Conservation (phyloP, 2,797 vertebrate genomes). For the Hemibagrus guttatus region DNA sequence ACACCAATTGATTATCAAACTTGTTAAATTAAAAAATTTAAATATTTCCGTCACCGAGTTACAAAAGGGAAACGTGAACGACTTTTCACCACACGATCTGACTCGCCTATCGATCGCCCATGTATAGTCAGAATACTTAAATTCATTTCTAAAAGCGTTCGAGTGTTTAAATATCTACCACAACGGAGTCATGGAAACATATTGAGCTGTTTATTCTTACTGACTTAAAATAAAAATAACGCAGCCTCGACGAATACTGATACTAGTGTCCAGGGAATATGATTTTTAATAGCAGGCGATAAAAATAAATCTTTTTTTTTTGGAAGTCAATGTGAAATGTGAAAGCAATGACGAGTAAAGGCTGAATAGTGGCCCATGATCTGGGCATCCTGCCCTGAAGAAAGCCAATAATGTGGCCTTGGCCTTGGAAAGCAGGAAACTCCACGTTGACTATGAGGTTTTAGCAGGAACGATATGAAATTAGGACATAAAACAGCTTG, state of each 20-base stretch:
- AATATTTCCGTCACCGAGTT: not conserved
- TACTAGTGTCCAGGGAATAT: not conserved
- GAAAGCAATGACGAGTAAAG: not conserved
- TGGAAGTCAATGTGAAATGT: not conserved
- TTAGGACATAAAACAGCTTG: not conserved
- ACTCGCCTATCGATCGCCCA: not conserved
- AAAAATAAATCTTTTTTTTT: not conserved
- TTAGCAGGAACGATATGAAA: not conserved
- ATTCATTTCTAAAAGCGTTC: not conserved
- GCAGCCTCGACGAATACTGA: not conserved
- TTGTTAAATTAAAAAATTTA: not conserved
- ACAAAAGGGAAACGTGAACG: not conserved
- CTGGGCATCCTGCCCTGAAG: constrained; percentile 9
- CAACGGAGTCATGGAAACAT: not conserved
- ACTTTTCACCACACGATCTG: not conserved
- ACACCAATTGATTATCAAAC: not conserved
- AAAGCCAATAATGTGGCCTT: constrained; percentile 33
- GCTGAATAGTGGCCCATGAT: constrained; percentile 3
- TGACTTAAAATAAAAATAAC: not conserved
- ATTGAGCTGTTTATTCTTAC: not conserved
- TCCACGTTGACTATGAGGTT: not conserved
- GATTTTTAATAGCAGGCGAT: not conserved
- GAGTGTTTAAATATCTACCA: not conserved
- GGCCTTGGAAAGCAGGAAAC: constrained; percentile 1
- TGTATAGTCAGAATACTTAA: not conserved